Evolutionary conservation across 2,888 invertebrate genomes (phyloP), one percentile per base, ranked within the genome.

Genomic region (Tribolium freemani): DNA sequence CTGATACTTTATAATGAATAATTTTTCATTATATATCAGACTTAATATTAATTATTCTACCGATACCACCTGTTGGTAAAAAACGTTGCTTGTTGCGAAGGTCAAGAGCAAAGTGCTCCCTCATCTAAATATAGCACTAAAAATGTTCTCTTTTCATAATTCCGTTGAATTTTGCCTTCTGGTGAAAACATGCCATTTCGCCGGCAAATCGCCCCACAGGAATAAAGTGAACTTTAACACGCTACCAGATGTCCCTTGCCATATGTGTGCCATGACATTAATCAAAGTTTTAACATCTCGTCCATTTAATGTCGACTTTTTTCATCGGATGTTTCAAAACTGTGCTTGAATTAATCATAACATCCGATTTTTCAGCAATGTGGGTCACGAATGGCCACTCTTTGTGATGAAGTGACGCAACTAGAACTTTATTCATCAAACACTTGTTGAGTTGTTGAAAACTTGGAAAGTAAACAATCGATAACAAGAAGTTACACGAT

Each of bases 381-480:
- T 57, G 45, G 44, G 57, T 58, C 57, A 58, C 57, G 31, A 45
- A 56, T 56, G 11, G 5, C n/a, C 11, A 13, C 26, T 10, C 26
- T 21, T 31, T 11, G 30, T 10, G 57, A 57, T 57, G 54, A 54
- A 54, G 54, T 54, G 54, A 54, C 54, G 57, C 57, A 58, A 58
- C 57, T 58, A n/a, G n/a, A 38, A 38, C 38, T 38, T 26, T 16
- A 56, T 56, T 56, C 56, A 54, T 56, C 45, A 9, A 60, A 60
- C 60, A 60, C 60, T 60, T 60, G 60, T 60, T 60, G 60, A 60
- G 60, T 46, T 48, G 60, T 45, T 60, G 60, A 60, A 60, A 60
- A 60, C 48, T 60, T 26, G 16, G 26, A 48, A 60, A 60, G 48
- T 60, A 60, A 60, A 60, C 48, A 60, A 60, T 60, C 60, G 48